Evolutionary conservation across 2,797 vertebrate genomes (phyloP).

Genomic region (Gallinago solitaria): DNA sequence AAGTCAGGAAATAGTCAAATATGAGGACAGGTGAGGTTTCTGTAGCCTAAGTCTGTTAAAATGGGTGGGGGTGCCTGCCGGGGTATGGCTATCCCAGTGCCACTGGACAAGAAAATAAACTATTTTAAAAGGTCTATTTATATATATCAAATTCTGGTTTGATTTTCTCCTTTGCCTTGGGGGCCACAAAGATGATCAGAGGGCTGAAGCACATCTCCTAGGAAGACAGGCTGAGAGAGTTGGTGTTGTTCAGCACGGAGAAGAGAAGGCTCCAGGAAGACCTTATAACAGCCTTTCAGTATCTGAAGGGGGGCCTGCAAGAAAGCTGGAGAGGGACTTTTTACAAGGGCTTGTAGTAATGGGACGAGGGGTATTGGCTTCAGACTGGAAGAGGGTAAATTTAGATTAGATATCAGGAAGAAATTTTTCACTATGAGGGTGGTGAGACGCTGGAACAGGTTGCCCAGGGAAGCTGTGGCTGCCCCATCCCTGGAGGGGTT

Average conservation of each 20-base stretch:
- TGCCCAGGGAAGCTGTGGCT: not conserved
- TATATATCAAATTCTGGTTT: not conserved
- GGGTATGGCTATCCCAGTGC: not conserved
- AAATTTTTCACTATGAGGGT: not conserved
- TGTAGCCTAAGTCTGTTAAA: not conserved
- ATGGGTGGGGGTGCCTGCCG: not conserved
- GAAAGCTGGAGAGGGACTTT: not conserved
- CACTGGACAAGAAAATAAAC: not conserved
- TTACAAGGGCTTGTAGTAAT: not conserved
- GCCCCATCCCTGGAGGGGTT: not conserved
- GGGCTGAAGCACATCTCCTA: not conserved
- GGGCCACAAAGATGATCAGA: not conserved
- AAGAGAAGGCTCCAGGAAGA: not conserved
- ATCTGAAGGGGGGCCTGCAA: not conserved
- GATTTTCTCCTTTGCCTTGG: not conserved
- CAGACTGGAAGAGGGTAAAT: not conserved
- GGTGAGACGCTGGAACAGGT: not conserved
- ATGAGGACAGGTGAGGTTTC: not conserved
- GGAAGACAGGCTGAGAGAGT: not conserved
- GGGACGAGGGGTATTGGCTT: not conserved
- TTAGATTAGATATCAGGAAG: not conserved
- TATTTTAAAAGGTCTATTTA: not conserved
- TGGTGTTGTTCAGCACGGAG: not conserved
- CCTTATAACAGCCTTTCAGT: not conserved
- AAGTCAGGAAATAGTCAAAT: not conserved